A percentile compares a stretch with the other conserved stretches of the same genome.
phyloP scores from a whole-genome alignment of 1,140 invertebrate species.

The Drosophila trapezifrons region DNA sequence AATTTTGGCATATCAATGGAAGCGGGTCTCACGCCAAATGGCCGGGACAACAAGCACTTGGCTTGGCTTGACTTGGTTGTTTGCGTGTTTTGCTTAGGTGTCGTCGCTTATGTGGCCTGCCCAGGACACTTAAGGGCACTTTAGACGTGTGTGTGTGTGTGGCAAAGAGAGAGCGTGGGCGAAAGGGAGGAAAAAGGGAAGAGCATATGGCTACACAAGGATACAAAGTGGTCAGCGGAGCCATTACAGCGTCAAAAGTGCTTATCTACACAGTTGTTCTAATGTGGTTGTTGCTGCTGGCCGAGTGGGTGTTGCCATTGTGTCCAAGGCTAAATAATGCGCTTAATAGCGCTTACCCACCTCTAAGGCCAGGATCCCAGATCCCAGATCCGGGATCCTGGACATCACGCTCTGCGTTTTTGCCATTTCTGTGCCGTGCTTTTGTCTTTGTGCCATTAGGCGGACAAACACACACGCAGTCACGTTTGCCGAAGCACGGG shows the following conservation, averaged over 20 bases:
- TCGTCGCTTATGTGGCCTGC: conserved; percentile 77
- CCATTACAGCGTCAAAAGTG: conserved; percentile 67
- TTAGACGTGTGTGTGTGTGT: conserved; percentile 55
- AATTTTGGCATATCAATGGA: conserved; percentile 64
- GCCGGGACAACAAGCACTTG: conserved; percentile 49
- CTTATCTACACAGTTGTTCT: conserved; percentile 66
- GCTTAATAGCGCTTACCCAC: conserved; percentile 74
- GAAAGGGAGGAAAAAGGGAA: conserved; percentile 6
- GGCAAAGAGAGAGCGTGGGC: conserved; percentile 14
- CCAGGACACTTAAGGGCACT: conserved; percentile 78
- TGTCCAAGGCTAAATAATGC: conserved; percentile 73
- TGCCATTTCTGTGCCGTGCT: conserved; percentile 63
- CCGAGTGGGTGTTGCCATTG: conserved; percentile 42
- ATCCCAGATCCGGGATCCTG: conserved; percentile 14
- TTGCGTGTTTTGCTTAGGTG: conserved; percentile 79
- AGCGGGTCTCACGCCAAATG: conserved; percentile 66
- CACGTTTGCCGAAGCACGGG: conserved; percentile 19
- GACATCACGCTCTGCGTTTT: conserved; percentile 64
- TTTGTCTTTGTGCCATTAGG: conserved; percentile 76
- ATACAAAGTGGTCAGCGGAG: conserved; percentile 67
- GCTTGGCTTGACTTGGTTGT: conserved; percentile 57
- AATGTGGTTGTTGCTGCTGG: conserved; percentile 38
- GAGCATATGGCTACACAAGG: conserved; percentile 43
- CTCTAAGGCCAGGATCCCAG: conserved; percentile 36
- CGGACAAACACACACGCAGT: conserved; percentile 46